Conservation (phyloP, 2,113 vertebrate genomes). For the Lepus europaeus region DNA sequence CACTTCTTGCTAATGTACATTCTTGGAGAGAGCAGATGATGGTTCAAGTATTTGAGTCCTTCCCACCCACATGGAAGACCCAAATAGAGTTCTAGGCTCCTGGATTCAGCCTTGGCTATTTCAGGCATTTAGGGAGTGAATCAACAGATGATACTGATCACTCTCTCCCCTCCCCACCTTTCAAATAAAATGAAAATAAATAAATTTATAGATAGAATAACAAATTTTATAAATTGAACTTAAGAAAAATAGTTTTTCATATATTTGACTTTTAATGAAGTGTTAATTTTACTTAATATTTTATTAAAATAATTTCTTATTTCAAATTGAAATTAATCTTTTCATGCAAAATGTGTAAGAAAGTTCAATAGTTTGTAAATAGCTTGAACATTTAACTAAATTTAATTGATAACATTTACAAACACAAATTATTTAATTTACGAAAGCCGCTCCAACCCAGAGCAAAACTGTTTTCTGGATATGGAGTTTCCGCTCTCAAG, state of each 20-base stretch:
- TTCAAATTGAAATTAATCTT: not conserved
- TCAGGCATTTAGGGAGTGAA: too few species aligned
- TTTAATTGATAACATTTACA: constrained; percentile 1
- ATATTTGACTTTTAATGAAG: not conserved
- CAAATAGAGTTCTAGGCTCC: too few species aligned
- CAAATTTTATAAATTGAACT: constrained; percentile 13
- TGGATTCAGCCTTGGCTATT: too few species aligned
- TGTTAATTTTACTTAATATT: not conserved
- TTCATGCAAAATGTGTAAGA: not conserved
- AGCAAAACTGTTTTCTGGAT: not conserved
- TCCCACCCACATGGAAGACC: too few species aligned
- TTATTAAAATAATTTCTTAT: not conserved
- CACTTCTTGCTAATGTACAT: too few species aligned
- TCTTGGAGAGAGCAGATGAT: too few species aligned
- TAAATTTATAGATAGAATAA: not conserved
- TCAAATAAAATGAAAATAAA: too few species aligned
- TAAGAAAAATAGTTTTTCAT: not conserved
- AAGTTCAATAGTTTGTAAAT: not conserved
- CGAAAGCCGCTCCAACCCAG: not conserved
- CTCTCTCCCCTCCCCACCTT: too few species aligned
- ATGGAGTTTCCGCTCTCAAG: not conserved
- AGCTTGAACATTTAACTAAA: constrained; percentile 13
- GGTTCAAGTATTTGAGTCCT: too few species aligned
- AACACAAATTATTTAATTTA: constrained; percentile 10
- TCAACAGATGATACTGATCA: too few species aligned